Conservation (phyloP, 2,888 invertebrate species). For the Scrobipalpa atriplicella region DNA sequence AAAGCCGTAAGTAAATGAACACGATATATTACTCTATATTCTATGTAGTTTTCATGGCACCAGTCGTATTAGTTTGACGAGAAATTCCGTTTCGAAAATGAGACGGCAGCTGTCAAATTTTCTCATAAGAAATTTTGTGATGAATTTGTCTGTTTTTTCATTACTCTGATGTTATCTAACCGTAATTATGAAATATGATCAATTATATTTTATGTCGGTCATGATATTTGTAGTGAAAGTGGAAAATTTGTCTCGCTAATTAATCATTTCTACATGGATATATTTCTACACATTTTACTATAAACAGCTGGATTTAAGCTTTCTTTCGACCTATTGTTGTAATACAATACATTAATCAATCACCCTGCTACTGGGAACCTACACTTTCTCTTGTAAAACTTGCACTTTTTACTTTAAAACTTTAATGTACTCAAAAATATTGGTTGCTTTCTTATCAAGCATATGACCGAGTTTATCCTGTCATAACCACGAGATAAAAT, state of each 20-base stretch:
- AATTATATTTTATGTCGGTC: neutral
- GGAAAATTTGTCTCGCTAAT: neutral
- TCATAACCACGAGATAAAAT: neutral
- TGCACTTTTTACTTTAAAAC: neutral
- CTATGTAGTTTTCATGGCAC: slow-evolving; percentile 34
- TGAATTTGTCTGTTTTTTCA: slow-evolving; percentile 32
- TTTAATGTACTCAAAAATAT: neutral
- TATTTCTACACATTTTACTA: neutral
- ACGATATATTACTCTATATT: slow-evolving; percentile 33
- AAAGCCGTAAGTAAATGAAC: slow-evolving; percentile 67
- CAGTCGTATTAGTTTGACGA: slow-evolving; percentile 36
- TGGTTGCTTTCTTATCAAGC: slow-evolving; percentile 32
- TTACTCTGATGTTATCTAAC: slow-evolving; percentile 22
- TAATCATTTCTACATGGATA: neutral
- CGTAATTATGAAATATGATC: neutral
- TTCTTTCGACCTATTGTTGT: neutral
- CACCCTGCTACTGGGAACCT: neutral
- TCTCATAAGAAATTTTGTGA: slow-evolving; percentile 41
- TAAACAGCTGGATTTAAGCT: neutral
- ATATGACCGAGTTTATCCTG: slow-evolving; percentile 35
- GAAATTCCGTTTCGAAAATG: slow-evolving; percentile 49
- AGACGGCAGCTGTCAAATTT: slow-evolving; percentile 67
- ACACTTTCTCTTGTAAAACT: neutral
- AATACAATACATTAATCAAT: neutral
- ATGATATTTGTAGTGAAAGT: neutral